A percentile compares a stretch with the other conserved stretches of the same genome.
Conservation (phyloP, 2,888 invertebrate species). For the Hofmannophila pseudospretella region DNA sequence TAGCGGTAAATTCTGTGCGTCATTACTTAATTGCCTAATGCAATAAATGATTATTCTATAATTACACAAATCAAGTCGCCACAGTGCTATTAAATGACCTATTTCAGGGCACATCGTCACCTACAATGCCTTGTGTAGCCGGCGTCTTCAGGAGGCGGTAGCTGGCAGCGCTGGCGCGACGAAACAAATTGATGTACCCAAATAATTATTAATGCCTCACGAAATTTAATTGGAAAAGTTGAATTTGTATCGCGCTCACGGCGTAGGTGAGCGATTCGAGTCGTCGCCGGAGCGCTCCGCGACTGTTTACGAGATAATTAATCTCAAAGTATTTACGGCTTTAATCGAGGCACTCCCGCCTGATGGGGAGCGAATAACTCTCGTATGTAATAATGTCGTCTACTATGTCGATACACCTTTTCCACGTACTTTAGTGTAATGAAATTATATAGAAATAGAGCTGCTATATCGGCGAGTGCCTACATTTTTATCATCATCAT, state of each 20-base stretch:
- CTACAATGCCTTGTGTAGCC: constrained; percentile 20
- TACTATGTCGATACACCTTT: constrained; percentile 34
- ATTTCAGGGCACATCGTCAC: neutral
- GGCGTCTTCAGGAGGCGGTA: constrained; percentile 43
- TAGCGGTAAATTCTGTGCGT: too few species aligned
- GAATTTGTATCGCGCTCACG: constrained; percentile 77
- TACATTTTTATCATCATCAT: too few species aligned
- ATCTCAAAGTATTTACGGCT: constrained; percentile 78
- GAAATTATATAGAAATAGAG: too few species aligned
- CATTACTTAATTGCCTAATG: too few species aligned
- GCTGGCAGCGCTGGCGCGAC: constrained; percentile 52
- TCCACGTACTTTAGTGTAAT: too few species aligned
- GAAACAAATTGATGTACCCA: constrained; percentile 80
- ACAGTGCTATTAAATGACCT: too few species aligned
- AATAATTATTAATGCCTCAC: constrained; percentile 80
- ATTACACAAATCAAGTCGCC: too few species aligned
- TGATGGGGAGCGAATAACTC: constrained; percentile 72
- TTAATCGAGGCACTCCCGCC: constrained; percentile 71
- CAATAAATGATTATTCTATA: too few species aligned
- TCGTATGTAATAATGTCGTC: constrained; percentile 70
- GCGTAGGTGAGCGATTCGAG: constrained; percentile 76
- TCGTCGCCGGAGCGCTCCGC: constrained; percentile 52
- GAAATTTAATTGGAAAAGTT: constrained; percentile 80
- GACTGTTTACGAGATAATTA: constrained; percentile 79
- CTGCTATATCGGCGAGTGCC: too few species aligned